Evolutionary conservation across 2,888 invertebrate species (phyloP).

Genomic region (Cepaea hortensis): DNA sequence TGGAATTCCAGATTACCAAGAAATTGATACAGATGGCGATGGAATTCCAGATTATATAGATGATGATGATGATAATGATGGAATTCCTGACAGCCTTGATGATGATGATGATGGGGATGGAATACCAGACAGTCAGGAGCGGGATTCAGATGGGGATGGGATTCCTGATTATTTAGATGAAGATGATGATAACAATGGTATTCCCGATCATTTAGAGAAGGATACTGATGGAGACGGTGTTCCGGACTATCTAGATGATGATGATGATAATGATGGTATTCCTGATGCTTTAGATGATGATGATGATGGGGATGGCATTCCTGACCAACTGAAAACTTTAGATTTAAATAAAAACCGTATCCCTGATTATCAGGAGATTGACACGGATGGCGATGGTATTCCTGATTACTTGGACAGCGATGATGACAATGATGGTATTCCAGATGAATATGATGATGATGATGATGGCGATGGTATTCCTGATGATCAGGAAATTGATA

Average conservation of each 20-base stretch:
- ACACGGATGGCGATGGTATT: conserved; percentile 59
- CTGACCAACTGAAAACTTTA: conserved; percentile 57
- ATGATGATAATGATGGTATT: conserved; percentile 64
- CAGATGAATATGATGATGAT: conserved; percentile 60
- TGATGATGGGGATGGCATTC: conserved; percentile 62
- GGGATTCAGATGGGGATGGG: conserved; percentile 62
- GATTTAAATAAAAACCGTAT: conserved; percentile 69
- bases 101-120: conserved; percentile 64
- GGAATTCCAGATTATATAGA: conserved; percentile 70
- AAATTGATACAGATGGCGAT: conserved; percentile 65
- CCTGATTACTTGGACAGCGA: conserved; percentile 65
- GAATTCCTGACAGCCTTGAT: conserved; percentile 64
- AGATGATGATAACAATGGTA: conserved; percentile 63
- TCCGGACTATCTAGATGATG: conserved; percentile 58
- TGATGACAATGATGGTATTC: conserved; percentile 71
- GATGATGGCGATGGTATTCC: conserved; percentile 67
- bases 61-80: conserved; percentile 67
- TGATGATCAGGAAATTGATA: conserved; percentile 54
- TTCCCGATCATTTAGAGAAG: conserved; percentile 61
- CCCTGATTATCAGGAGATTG: conserved; percentile 62
- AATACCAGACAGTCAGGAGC: conserved; percentile 59
- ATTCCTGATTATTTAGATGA: conserved; percentile 62
- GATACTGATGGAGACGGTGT: conserved; percentile 56
- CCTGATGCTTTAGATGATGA: conserved; percentile 61
- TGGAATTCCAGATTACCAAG: conserved; percentile 63